Evolutionary conservation across 1,140 invertebrate genomes (phyloP).

Genomic region (Gerris buenoi): DNA sequence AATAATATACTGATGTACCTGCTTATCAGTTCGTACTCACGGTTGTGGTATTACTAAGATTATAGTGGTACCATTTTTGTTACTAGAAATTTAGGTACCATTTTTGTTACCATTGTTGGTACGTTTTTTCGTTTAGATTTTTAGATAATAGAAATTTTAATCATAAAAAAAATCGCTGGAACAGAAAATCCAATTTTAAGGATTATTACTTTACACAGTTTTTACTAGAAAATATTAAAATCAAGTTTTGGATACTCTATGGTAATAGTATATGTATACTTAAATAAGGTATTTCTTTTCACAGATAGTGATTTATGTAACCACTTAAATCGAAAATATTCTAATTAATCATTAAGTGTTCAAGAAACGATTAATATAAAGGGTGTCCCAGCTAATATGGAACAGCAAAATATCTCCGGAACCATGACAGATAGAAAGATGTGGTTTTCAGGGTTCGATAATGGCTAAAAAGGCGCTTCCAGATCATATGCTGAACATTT

Average conservation of each 20-base stretch:
- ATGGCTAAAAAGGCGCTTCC: no score
- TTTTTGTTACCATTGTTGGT: neutral
- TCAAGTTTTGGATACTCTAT: neutral
- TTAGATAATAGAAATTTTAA: neutral
- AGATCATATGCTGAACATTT: no score
- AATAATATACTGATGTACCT: no score
- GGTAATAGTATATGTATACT: neutral
- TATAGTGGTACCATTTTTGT: neutral
- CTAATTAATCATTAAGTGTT: neutral
- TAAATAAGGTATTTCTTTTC: neutral
- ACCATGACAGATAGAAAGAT: no score
- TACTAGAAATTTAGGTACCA: neutral
- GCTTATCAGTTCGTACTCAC: no score
- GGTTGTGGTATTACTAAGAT: no score
- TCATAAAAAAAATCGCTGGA: neutral
- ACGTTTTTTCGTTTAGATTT: neutral
- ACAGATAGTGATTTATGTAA: neutral
- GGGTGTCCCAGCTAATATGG: neutral
- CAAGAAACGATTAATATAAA: neutral
- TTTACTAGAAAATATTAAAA: neutral
- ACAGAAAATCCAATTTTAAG: neutral
- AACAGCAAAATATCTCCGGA: neutral
- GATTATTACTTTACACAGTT: neutral
- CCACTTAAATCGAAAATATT: neutral
- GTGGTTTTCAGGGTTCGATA: no score